Percentiles rank a stretch among this genome's conserved stretches.
These are phyloP conservation scores for Andinoacara biseriatus DNA, from an alignment of 2,113 vertebrate species.

Conservation along the genomic window DNA sequence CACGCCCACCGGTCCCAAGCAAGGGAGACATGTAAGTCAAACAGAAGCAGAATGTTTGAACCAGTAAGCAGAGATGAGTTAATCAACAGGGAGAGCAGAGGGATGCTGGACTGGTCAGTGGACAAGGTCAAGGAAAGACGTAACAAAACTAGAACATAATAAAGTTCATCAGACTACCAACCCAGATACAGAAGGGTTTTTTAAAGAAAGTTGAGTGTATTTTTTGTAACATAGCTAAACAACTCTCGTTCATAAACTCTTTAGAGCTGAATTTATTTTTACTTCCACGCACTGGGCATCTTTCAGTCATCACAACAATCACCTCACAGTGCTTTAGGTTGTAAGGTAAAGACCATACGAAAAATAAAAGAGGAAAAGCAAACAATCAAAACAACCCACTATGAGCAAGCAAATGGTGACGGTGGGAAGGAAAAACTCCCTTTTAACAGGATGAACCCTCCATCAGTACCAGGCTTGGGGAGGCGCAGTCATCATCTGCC, in stretches of 20 bases:
- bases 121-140: not conserved
- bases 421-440: too few relatives aligned
- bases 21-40: constrained; percentile 86
- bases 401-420: too few relatives aligned
- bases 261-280: not conserved
- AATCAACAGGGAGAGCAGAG: not conserved
- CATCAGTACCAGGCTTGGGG: too few relatives aligned
- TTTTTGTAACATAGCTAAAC: not conserved
- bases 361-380: too few relatives aligned
- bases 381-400: too few relatives aligned
- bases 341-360: too few relatives aligned
- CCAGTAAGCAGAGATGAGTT: not conserved
- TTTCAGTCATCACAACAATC: too few relatives aligned
- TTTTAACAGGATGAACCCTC: too few relatives aligned
- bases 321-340: too few relatives aligned
- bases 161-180: not conserved
- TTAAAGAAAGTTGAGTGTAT: not conserved
- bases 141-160: not conserved
- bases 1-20: constrained; percentile 92
- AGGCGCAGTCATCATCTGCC: too few relatives aligned
- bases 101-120: not conserved
- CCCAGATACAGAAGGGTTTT: too few relatives aligned
- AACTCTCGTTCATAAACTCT: not conserved
- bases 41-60: not conserved
- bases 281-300: not conserved